A percentile compares a stretch with the other conserved stretches of the same genome.
These are phyloP conservation scores for Notothenia rossii DNA, from an alignment of 2,113 vertebrate species.

Conservation along the genomic window DNA sequence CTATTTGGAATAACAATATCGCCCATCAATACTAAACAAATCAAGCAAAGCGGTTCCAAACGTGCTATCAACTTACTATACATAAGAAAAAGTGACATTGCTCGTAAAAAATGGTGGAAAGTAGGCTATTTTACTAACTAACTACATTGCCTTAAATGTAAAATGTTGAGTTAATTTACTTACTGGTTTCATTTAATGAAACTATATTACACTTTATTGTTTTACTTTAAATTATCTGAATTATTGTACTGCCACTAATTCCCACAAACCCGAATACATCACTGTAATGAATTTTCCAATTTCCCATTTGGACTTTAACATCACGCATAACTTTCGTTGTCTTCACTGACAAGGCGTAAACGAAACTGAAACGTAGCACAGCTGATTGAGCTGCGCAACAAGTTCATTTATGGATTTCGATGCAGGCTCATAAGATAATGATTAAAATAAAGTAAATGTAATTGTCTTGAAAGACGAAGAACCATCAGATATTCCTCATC, in stretches of 20 bases:
- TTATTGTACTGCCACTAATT: neutral
- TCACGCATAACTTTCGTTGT: slow-evolving; percentile 44
- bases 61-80: neutral
- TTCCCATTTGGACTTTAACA: neutral
- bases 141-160: neutral
- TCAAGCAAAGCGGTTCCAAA: neutral
- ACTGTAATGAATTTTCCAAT: neutral
- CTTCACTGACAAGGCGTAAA: slow-evolving; percentile 27
- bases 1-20: neutral
- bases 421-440: neutral
- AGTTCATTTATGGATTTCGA: neutral
- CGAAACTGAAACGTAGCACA: slow-evolving; percentile 68
- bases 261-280: neutral
- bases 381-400: no score
- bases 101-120: neutral
- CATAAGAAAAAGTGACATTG: neutral
- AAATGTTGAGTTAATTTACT: neutral
- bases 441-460: neutral
- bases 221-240: neutral
- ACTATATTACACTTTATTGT: neutral
- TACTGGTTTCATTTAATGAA: no score
- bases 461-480: neutral
- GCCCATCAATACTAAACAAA: neutral
- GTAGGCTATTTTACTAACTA: no score
- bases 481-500: no score